Evolutionary conservation across 2,888 invertebrate genomes (phyloP), one percentile per base, ranked within the genome.

Genomic region (Eumerus sabulonum): DNA sequence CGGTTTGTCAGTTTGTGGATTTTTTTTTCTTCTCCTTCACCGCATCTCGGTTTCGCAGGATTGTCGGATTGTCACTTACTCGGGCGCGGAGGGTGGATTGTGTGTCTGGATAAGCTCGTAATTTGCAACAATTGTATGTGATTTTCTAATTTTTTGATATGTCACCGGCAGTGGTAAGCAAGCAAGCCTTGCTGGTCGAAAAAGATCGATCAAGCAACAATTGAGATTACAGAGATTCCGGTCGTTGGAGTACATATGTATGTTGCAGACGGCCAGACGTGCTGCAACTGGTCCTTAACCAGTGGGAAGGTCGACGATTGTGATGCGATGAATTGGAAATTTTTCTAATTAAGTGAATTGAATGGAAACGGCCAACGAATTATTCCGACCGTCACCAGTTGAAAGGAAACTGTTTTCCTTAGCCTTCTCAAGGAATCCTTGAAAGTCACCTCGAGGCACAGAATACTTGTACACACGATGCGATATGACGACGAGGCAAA

Each of bases 71-170:
- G 68, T 74, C 79, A 79, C 63, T 74, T 74, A 19, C 54, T 40
- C 42, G 51, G 13, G 27, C 17, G 62, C 50, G 57, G 44, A 62
- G 17, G 42, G 14, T 40, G n/a, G 3, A 7, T 40, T 40, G 40
- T n/a, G 40, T 11, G 40, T n/a, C 12, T 40, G 4, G 27, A 9
- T 19, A 35, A 27, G 3, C 5, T 16, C 9, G 4, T 16, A 57
- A 1, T 66, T 51, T 60, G 62, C 72, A 64, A 59, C 59, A 68
- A 70, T 74, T 64, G 47, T 60, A 60, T 56, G 70, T 64, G 63
- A 76, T 81, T 81, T 18, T 60, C 7, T 27, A 76, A 76, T 76
- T 81, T 77, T 71, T 11, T 71, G 81, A 81, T 81, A 71, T 81
- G 81, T 81, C 81, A 81, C 62, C 48, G 70, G 56, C 81, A 81